phyloP scores from a whole-genome alignment of 2,113 vertebrate genomes.

The Prunella himalayana region DNA sequence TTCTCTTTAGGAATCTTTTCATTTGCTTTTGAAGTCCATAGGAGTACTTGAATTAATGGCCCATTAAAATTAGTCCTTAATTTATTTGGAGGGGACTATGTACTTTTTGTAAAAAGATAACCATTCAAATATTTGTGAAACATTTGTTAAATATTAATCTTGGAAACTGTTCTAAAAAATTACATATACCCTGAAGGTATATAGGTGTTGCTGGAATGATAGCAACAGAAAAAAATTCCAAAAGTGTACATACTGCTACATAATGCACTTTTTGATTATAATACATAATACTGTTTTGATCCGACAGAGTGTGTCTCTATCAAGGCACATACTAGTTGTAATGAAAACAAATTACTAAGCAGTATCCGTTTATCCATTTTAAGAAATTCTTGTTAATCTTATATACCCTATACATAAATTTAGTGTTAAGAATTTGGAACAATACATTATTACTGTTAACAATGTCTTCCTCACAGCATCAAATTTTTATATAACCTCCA shows the following conservation, averaged over 20 bases:
- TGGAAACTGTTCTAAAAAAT: background rate
- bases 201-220: background rate
- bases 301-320: background rate
- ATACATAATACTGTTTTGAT: background rate
- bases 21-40: background rate
- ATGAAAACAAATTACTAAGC: background rate
- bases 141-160: background rate
- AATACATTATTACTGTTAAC: background rate
- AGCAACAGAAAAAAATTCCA: background rate
- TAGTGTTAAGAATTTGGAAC: background rate
- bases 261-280: too few relatives aligned
- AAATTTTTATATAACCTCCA: background rate
- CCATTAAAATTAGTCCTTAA: background rate
- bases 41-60: background rate
- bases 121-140: background rate
- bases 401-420: background rate
- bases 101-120: background rate
- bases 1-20: background rate
- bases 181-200: background rate
- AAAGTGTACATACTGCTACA: rapidly evolving
- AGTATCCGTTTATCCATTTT: background rate
- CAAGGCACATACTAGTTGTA: background rate
- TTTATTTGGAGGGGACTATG: background rate
- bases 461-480: background rate
- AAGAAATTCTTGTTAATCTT: background rate